Evolutionary conservation across 2,113 vertebrate species (phyloP).

Genomic region (Otolemur garnettii): DNA sequence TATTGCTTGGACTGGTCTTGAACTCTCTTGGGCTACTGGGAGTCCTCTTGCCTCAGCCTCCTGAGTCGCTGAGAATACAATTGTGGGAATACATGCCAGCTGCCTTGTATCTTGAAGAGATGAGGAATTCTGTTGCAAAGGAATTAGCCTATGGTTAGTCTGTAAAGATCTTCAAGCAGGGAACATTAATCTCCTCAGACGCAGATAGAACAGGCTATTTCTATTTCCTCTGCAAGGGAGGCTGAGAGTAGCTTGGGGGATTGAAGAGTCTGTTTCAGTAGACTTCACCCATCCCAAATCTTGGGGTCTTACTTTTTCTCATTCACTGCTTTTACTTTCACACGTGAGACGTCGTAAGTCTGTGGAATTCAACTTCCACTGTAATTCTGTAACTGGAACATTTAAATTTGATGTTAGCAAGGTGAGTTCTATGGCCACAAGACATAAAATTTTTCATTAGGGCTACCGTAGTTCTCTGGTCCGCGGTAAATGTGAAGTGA

Average conservation of each 20-base stretch:
- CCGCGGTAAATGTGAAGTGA: neutral
- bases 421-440: neutral
- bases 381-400: neutral
- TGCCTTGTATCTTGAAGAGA: neutral
- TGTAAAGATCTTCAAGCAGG: neutral
- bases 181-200: neutral
- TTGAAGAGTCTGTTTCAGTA: neutral
- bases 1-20: no score
- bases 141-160: neutral
- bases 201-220: neutral
- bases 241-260: neutral
- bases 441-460: neutral
- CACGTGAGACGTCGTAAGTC: neutral
- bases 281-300: neutral
- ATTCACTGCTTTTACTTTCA: neutral
- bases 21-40: no score
- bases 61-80: no score
- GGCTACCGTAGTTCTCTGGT: neutral
- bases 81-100: neutral
- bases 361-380: neutral
- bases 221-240: neutral
- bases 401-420: neutral
- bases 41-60: no score
- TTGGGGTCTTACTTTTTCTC: neutral
- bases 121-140: neutral